These are phyloP conservation scores for Pectinophora gossypiella DNA, from an alignment of 1,140 invertebrate species.

Conservation along the genomic window DNA sequence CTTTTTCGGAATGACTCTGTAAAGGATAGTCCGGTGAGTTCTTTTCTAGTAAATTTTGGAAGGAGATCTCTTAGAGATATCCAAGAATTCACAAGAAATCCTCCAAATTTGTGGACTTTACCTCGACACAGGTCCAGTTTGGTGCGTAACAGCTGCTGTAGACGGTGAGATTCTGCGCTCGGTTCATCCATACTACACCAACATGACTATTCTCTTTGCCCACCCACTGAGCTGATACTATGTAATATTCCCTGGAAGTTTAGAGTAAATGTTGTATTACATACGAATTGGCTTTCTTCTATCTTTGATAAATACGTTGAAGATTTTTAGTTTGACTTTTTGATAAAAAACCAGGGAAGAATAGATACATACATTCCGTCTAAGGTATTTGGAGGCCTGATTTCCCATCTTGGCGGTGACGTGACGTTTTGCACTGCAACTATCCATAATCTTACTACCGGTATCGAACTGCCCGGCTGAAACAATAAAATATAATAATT, in stretches of 20 bases:
- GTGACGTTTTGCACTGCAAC: constrained; percentile 84
- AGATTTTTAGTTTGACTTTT: neutral
- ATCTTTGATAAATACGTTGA: neutral
- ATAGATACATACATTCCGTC: constrained; percentile 81
- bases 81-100: too few species aligned
- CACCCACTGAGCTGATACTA: constrained; percentile 93
- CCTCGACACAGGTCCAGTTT: constrained; percentile 89
- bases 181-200: constrained; percentile 92
- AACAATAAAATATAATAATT: constrained; percentile 22
- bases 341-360: neutral
- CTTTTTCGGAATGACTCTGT: constrained; percentile 86
- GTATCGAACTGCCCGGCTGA: constrained; percentile 90
- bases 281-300: too few species aligned
- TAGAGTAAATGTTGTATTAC: too few species aligned
- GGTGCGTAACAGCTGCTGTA: constrained; percentile 86
- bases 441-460: constrained; percentile 86
- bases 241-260: constrained; percentile 92
- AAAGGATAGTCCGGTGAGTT: constrained; percentile 27
- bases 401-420: constrained; percentile 76
- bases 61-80: too few species aligned
- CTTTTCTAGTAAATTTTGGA: neutral
- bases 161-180: constrained; percentile 91
- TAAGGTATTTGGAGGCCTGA: constrained; percentile 82
- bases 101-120: too few species aligned
- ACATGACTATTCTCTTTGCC: constrained; percentile 84